A percentile compares a stretch with the other conserved stretches of the same genome.
phyloP scores from a whole-genome alignment of 2,888 invertebrate genomes.

The Eupithecia dodoneata region DNA sequence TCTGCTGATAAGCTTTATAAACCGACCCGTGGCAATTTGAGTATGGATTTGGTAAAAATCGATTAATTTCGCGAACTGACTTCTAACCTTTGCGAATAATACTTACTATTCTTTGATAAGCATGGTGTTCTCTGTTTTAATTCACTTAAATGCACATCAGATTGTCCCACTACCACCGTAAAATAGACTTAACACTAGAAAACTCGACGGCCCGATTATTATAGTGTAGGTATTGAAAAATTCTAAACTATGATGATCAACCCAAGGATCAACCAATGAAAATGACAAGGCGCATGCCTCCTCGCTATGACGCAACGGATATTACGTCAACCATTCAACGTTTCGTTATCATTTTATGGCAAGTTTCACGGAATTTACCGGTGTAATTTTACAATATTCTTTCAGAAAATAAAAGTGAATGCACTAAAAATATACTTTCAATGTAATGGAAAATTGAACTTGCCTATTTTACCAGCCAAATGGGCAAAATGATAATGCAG shows the following conservation, averaged over 20 bases:
- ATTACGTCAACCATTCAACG: conserved; percentile 80
- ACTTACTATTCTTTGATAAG: conserved; percentile 90
- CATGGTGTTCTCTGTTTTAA: conserved; percentile 82
- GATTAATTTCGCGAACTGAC: conserved; percentile 71
- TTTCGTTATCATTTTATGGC: conserved; percentile 39
- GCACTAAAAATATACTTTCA: not conserved
- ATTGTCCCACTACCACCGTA: conserved; percentile 80
- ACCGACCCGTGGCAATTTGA: conserved; percentile 55
- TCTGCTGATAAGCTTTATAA: conserved; percentile 58
- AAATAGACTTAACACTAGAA: conserved; percentile 79
- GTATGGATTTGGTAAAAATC: conserved; percentile 68
- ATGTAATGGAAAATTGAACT: not conserved
- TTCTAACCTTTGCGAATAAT: conserved; percentile 69
- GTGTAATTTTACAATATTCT: too few species aligned
- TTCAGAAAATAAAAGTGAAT: not conserved
- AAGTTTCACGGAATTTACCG: not conserved
- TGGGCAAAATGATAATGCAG: not conserved
- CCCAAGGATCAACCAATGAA: conserved; percentile 81
- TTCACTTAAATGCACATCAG: conserved; percentile 81
- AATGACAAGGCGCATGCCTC: conserved; percentile 86
- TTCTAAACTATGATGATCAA: conserved; percentile 79
- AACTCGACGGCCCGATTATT: conserved; percentile 77
- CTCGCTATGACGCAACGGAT: conserved; percentile 85
- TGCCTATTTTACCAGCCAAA: too few species aligned
- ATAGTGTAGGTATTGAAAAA: conserved; percentile 61